phyloP scores from a whole-genome alignment of 2,797 vertebrate genomes.

The Amblyraja radiata region DNA sequence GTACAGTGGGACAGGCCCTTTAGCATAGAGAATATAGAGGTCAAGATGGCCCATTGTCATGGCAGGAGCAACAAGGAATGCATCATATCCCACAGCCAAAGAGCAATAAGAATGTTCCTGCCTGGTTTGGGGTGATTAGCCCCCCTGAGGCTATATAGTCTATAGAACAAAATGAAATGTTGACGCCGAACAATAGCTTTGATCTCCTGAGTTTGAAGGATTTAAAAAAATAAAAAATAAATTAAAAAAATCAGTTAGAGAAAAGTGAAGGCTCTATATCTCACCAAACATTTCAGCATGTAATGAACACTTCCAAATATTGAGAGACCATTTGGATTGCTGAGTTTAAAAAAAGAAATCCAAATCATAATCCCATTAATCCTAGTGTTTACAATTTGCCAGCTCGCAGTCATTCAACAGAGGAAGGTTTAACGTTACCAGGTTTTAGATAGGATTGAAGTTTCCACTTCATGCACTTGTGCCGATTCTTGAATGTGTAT shows the following conservation, averaged over 20 bases:
- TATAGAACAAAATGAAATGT: not conserved
- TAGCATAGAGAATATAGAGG: too few relatives aligned
- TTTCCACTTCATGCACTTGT: not conserved
- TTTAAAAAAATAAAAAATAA: too few relatives aligned
- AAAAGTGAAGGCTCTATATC: not conserved
- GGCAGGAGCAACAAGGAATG: not conserved
- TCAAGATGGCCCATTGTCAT: not conserved
- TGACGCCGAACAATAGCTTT: not conserved
- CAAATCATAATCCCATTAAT: not conserved
- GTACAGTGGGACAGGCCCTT: not conserved
- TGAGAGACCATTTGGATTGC: not conserved
- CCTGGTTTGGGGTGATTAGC: not conserved
- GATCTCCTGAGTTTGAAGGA: not conserved
- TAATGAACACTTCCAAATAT: not conserved
- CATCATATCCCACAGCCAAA: not conserved
- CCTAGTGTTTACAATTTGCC: not conserved
- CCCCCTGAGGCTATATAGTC: not conserved
- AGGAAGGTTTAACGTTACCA: not conserved
- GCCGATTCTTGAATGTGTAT: not conserved
- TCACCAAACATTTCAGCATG: not conserved
- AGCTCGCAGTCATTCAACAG: not conserved
- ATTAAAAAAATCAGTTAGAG: not conserved
- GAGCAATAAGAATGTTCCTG: not conserved
- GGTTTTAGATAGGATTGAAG: constrained; percentile 10
- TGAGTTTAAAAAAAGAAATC: not conserved